Conservation (phyloP, 2,888 invertebrate species). For the Beris chalybata region DNA sequence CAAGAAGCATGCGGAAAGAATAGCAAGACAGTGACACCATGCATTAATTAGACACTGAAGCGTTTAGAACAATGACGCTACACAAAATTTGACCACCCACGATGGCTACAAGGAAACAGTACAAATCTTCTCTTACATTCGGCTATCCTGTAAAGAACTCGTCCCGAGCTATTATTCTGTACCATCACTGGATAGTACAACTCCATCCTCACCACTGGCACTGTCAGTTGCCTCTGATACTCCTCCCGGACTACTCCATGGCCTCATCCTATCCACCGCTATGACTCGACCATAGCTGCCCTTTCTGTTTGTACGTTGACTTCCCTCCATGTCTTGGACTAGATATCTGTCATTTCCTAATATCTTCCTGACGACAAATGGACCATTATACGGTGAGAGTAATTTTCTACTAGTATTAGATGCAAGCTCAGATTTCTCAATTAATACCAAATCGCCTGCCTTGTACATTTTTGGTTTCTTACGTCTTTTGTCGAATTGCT, state of each 20-base stretch:
- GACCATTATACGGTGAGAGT: constrained; percentile 43
- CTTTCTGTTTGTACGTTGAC: constrained; percentile 8
- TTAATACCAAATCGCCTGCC: constrained; percentile 43
- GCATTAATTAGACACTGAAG: too few relatives aligned
- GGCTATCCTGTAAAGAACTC: neutral
- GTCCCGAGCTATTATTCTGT: constrained; percentile 2
- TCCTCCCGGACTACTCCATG: constrained; percentile 4
- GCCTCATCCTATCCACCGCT: constrained; percentile 32
- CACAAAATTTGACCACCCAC: too few relatives aligned
- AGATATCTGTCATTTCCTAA: constrained; percentile 43
- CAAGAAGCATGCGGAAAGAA: too few relatives aligned
- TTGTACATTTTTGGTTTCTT: constrained; percentile 28
- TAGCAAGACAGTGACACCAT: too few relatives aligned
- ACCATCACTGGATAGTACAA: neutral
- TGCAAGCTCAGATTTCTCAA: constrained; percentile 40
- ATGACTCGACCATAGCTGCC: constrained; percentile 22
- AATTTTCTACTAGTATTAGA: constrained; percentile 41
- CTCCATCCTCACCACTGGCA: constrained; percentile 5
- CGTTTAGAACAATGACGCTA: too few relatives aligned
- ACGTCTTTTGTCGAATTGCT: constrained; percentile 28
- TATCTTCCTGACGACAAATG: constrained; percentile 42
- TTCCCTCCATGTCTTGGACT: constrained; percentile 38
- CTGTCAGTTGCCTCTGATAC: neutral
- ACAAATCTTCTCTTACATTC: neutral
- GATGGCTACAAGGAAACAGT: too few relatives aligned